Percentiles rank a stretch among this genome's conserved stretches.
phyloP scores from a whole-genome alignment of 2,113 vertebrate genomes.

The Corythaixoides concolor region DNA sequence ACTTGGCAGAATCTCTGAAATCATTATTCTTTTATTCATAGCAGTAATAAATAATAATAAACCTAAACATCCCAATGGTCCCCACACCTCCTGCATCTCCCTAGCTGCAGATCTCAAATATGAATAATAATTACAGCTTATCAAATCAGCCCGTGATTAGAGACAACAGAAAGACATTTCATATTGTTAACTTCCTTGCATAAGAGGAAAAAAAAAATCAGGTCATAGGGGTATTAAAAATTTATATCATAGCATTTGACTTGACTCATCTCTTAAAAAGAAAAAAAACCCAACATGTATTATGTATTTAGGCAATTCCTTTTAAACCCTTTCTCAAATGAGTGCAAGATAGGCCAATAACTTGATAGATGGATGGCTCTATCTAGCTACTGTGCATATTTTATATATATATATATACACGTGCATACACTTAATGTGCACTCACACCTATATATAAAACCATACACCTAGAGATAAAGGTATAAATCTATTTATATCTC shows the following conservation, averaged over 20 bases:
- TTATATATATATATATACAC: background rate
- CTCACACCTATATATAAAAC: background rate
- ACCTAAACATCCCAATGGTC: background rate
- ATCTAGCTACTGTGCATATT: background rate
- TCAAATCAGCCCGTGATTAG: conserved; percentile 1
- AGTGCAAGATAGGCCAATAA: conserved; percentile 2
- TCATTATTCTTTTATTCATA: conserved; percentile 53
- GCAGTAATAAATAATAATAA: background rate
- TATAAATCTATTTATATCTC: conserved; percentile 33
- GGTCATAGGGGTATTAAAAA: conserved; percentile 10
- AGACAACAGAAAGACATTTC: conserved; percentile 36
- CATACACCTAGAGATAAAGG: background rate
- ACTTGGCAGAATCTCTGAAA: background rate
- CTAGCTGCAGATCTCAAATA: background rate
- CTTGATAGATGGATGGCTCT: background rate
- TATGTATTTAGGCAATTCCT: conserved; percentile 43
- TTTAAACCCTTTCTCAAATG: background rate
- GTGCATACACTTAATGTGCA: background rate
- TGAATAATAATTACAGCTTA: conserved; percentile 37
- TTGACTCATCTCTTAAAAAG: conserved; percentile 37
- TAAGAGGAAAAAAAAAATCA: conserved; percentile 20
- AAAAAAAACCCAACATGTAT: conserved; percentile 8
- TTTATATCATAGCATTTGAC: conserved; percentile 33
- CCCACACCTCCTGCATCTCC: background rate
- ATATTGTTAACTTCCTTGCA: conserved; percentile 17